A percentile compares a stretch with the other conserved stretches of the same genome.
Conservation (phyloP, 2,888 invertebrate genomes). For the Hedya salicella region DNA sequence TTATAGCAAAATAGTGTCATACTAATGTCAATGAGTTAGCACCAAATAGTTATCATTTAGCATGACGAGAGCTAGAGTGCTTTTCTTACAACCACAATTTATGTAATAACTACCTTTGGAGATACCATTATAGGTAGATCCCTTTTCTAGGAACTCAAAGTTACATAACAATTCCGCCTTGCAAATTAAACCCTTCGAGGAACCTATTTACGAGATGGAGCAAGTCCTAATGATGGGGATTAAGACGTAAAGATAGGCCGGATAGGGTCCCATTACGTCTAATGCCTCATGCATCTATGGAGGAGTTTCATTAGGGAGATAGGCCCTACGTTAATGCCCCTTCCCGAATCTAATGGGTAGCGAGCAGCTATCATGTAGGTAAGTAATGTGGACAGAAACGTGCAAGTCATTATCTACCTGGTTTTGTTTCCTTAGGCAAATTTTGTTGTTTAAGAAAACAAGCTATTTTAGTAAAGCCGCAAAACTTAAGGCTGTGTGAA, state of each 20-base stretch:
- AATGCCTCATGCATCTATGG: slow-evolving; percentile 70
- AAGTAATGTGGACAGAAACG: slow-evolving; percentile 20
- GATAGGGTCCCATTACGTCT: slow-evolving; percentile 61
- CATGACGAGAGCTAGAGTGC: slow-evolving; percentile 9
- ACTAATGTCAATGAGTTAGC: background rate
- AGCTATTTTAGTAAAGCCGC: background rate
- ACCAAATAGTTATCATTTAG: slow-evolving; percentile 1
- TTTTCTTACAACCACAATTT: slow-evolving; percentile 15
- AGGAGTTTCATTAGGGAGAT: slow-evolving; percentile 68
- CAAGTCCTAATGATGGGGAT: slow-evolving; percentile 68
- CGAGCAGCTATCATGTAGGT: slow-evolving; percentile 31
- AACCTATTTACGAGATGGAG: slow-evolving; percentile 41
- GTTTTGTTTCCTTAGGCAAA: slow-evolving; percentile 13
- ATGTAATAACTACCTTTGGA: slow-evolving; percentile 19
- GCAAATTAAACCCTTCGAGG: slow-evolving; percentile 46
- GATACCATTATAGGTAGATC: background rate
- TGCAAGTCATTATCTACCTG: slow-evolving; percentile 16
- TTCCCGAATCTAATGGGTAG: slow-evolving; percentile 38
- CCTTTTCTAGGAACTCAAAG: slow-evolving; percentile 16
- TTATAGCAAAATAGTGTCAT: background rate
- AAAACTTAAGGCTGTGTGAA: background rate
- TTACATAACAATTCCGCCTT: slow-evolving; percentile 35
- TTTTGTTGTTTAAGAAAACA: background rate
- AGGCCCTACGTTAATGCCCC: slow-evolving; percentile 51
- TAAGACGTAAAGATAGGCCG: slow-evolving; percentile 78